Conservation (phyloP, 2,797 vertebrate genomes). For the Champsocephalus esox region DNA sequence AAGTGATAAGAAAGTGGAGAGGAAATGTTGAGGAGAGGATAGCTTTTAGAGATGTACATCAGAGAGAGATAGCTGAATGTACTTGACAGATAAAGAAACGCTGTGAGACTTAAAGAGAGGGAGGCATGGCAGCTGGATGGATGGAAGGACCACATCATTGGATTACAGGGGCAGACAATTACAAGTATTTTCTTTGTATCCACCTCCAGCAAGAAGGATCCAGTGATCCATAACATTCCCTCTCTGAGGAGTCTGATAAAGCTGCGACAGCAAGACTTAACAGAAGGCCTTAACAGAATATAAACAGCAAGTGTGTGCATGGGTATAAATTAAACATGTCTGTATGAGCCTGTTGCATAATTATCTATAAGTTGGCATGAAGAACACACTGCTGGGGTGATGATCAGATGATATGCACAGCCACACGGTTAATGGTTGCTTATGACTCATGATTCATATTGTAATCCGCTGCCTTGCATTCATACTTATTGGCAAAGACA, state of each 20-base stretch:
- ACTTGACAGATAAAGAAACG: constrained; percentile 17
- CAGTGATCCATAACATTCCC: constrained; percentile 28
- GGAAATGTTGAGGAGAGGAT: neutral
- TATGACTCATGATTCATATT: constrained; percentile 32
- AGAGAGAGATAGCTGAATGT: constrained; percentile 21
- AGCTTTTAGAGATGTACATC: constrained; percentile 14
- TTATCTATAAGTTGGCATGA: constrained; percentile 10
- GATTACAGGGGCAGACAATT: constrained; percentile 74
- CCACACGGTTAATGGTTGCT: constrained; percentile 26
- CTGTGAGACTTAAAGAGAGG: constrained; percentile 8
- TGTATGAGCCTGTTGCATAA: constrained; percentile 6
- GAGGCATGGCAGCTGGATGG: constrained; percentile 53
- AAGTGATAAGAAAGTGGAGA: constrained; percentile 7
- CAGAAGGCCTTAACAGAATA: constrained; percentile 1
- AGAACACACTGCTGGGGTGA: constrained; percentile 27
- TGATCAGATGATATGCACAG: constrained; percentile 35
- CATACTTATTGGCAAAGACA: constrained; percentile 46
- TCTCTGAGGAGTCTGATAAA: constrained; percentile 22
- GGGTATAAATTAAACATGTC: neutral
- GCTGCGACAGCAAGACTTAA: constrained; percentile 10
- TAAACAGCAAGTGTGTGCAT: neutral
- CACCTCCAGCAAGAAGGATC: constrained; percentile 51
- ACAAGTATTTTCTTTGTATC: constrained; percentile 57
- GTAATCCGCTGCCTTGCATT: constrained; percentile 44
- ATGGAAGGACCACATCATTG: constrained; percentile 60